Evolutionary conservation across 2,797 vertebrate species (phyloP).

Genomic region (Thunnus albacares): DNA sequence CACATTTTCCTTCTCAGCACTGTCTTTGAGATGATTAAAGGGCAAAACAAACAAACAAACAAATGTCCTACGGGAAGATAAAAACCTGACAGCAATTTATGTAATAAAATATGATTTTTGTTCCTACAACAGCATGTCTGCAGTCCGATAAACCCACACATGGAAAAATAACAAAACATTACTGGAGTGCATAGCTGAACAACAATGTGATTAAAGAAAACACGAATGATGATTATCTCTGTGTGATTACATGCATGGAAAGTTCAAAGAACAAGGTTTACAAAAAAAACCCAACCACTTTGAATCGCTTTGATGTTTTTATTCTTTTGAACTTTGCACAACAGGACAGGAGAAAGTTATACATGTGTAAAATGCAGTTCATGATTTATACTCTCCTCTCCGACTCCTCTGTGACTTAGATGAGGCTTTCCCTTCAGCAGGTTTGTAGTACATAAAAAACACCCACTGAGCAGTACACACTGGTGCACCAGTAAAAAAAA

Average conservation of each 20-base stretch:
- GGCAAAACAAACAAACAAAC: no score
- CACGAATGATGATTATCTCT: neutral
- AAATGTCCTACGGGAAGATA: no score
- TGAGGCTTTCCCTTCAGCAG: slow-evolving; percentile 35
- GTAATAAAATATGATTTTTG: neutral
- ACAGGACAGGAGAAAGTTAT: slow-evolving; percentile 54
- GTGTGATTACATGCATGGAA: neutral
- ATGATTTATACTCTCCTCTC: slow-evolving; percentile 48
- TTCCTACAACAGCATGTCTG: neutral
- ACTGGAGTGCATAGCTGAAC: neutral
- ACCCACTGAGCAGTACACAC: slow-evolving; percentile 28
- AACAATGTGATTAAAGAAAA: neutral
- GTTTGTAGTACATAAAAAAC: slow-evolving; percentile 30
- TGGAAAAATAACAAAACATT: neutral
- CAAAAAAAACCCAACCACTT: neutral
- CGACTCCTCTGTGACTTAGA: slow-evolving; percentile 16
- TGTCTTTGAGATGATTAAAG: no score
- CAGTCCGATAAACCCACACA: neutral
- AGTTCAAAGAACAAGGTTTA: neutral
- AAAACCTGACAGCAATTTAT: neutral
- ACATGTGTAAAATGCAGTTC: slow-evolving; percentile 65
- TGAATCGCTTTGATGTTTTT: slow-evolving; percentile 48
- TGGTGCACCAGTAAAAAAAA: slow-evolving; percentile 4
- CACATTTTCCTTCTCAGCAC: no score
- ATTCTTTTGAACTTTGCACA: slow-evolving; percentile 68